Evolutionary conservation across 2,888 invertebrate genomes (phyloP).

Genomic region (Subacronicta megacephala): DNA sequence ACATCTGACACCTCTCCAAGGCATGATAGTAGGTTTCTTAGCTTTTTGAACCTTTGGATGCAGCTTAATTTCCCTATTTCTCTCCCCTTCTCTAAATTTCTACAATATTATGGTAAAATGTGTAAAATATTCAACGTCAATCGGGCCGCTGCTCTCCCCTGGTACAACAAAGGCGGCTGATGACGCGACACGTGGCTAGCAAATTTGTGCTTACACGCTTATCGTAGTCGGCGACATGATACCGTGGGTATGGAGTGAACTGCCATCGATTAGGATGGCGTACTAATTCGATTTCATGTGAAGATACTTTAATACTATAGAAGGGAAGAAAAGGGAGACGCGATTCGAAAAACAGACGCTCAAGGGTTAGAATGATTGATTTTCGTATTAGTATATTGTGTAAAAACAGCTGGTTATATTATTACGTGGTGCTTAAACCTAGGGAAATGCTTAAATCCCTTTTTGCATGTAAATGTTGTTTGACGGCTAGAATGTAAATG

Average conservation of each 20-base stretch:
- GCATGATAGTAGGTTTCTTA: too few relatives aligned
- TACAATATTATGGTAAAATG: constrained; percentile 46
- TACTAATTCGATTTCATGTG: constrained; percentile 26
- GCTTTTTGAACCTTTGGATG: too few relatives aligned
- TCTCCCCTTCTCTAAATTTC: constrained; percentile 1
- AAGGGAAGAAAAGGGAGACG: too few relatives aligned
- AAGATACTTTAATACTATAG: constrained; percentile 38
- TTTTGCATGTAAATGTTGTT: too few relatives aligned
- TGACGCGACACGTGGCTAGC: constrained; percentile 70
- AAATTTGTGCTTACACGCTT: constrained; percentile 45
- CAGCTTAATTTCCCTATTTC: constrained; percentile 7
- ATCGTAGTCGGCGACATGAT: constrained; percentile 52
- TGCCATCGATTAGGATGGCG: constrained; percentile 29
- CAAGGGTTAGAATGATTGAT: too few relatives aligned
- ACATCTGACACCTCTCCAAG: too few relatives aligned
- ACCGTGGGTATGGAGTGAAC: constrained; percentile 44
- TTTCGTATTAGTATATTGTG: too few relatives aligned
- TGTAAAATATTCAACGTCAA: constrained; percentile 40
- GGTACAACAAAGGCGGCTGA: constrained; percentile 71
- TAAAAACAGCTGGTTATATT: too few relatives aligned
- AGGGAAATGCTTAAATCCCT: too few relatives aligned
- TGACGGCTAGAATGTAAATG: too few relatives aligned
- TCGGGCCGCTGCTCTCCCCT: constrained; percentile 43
- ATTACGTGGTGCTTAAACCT: too few relatives aligned
- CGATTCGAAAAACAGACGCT: too few relatives aligned